phyloP scores from a whole-genome alignment of 2,797 vertebrate genomes.

The Hippoglossus hippoglossus region DNA sequence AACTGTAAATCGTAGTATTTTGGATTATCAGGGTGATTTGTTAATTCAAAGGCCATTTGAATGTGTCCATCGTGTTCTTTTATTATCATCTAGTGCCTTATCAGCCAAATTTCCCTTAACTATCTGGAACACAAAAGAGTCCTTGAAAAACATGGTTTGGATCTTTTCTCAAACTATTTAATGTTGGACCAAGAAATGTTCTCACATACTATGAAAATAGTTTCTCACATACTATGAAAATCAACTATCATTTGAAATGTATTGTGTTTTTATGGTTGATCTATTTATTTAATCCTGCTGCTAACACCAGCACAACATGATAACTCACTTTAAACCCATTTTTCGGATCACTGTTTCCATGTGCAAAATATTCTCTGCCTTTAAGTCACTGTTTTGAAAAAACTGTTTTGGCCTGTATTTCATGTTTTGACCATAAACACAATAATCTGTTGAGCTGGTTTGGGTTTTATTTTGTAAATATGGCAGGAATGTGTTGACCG shows the following conservation, averaged over 20 bases:
- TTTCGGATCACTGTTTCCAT: background rate
- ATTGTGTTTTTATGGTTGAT: constrained; percentile 13
- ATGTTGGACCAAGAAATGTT: constrained; percentile 29
- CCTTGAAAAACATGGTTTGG: too few species aligned
- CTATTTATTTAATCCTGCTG: constrained; percentile 33
- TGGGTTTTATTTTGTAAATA: constrained; percentile 67
- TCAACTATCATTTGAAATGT: constrained; percentile 12
- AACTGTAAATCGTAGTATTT: background rate
- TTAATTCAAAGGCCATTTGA: background rate
- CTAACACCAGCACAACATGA: constrained; percentile 14
- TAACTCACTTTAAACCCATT: background rate
- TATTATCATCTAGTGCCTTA: constrained; percentile 22
- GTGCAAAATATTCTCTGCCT: constrained; percentile 12
- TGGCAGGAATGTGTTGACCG: constrained; percentile 33
- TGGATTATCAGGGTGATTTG: background rate
- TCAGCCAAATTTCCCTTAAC: background rate
- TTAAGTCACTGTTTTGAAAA: background rate
- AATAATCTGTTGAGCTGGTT: constrained; percentile 37
- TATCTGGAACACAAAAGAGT: background rate
- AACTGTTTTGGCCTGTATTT: constrained; percentile 28
- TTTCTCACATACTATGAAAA: constrained; percentile 7
- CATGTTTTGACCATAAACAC: constrained; percentile 61
- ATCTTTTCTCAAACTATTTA: constrained; percentile 3
- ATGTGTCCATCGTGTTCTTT: background rate
- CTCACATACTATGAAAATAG: too few species aligned